Base-by-base conservation (phyloP, 2,113 vertebrate species). In the Forbesichthys agassizii region DNA sequence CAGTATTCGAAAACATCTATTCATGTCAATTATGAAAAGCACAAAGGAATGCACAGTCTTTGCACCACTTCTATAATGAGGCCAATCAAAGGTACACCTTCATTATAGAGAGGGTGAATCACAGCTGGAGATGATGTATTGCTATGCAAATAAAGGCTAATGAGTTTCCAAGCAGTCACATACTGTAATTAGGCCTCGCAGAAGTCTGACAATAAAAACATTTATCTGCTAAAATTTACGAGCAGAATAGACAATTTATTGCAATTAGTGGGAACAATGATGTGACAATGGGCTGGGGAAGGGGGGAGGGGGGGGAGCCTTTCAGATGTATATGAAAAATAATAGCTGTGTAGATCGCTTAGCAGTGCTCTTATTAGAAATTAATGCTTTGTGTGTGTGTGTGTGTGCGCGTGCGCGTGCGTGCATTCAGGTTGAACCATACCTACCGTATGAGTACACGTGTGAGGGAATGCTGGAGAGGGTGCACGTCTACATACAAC, bases 401-500 rank as follows among this genome's bases (percentile, higher is more conserved):
- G n/a, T 61, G 46, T 53, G 57, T 1, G 57, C 64, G 27, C 64
- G 9, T 62, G 33, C 65, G 5, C 66, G 14, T 69, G 36, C 49
- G 54, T 69, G 46, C 82, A 73, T 51, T 11, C 91, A 99, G 98
- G 95, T 98, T 27, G 93, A 96, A 65, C 97, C 98, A 52, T 96
- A 95, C 79, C 93, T 99, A 87, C 96, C 97, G 73, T 98, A 97
- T 0, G 98, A 99, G 88, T 99, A 96, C 86, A 99, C 96, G 10
- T 96, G 94, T 5, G 94, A 96, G 88, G 97, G 98, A 66, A 99
- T 99, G 97, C 89, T 99, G 92, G 96, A 99, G 88, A 90, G 97
- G 64, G 93, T 98, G 10, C 95, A 99, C 0, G 94, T 95, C 88
- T 99, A 98, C 88, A 96, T 99, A 74, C 96, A 98, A 88, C 91